These are phyloP conservation scores for Paratilapia polleni DNA, from an alignment of 2,113 vertebrate species.

Conservation along the genomic window DNA sequence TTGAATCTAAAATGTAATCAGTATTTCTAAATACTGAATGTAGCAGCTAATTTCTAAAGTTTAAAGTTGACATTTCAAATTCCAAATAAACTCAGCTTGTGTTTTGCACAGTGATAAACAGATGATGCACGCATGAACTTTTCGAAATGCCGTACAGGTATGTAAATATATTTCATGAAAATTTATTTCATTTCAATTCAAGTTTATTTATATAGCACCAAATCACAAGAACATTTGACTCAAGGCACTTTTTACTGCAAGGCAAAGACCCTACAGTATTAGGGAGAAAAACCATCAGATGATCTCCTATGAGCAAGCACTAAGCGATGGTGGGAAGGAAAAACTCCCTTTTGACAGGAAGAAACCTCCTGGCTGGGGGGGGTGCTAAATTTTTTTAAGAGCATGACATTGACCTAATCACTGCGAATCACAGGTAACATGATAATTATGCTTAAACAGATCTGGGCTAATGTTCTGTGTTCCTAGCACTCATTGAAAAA, in stretches of 20 bases:
- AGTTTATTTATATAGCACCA: too few relatives aligned
- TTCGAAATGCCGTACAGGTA: constrained; percentile 22
- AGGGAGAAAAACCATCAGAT: too few relatives aligned
- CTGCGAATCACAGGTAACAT: constrained; percentile 54
- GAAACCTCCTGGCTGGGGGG: too few relatives aligned
- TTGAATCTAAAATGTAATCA: constrained; percentile 70
- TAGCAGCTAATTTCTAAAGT: constrained; percentile 44
- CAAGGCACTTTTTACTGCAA: too few relatives aligned
- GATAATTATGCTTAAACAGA: constrained; percentile 46
- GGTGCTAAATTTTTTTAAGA: constrained; percentile 16
- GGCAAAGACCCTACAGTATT: too few relatives aligned
- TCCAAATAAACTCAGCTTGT: constrained; percentile 45
- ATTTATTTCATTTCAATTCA: not conserved
- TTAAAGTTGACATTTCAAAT: constrained; percentile 58
- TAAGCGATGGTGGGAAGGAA: too few relatives aligned
- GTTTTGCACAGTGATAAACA: constrained; percentile 54
- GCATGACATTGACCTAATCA: constrained; percentile 39
- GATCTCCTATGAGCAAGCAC: too few relatives aligned
- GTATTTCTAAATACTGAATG: constrained; percentile 51
- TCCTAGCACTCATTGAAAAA: constrained; percentile 43
- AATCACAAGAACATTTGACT: too few relatives aligned
- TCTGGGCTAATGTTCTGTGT: constrained; percentile 46
- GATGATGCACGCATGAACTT: constrained; percentile 40
- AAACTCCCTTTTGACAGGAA: too few relatives aligned
- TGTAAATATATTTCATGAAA: constrained; percentile 44